Evolutionary conservation across 2,888 invertebrate genomes (phyloP), one percentile per base, ranked within the genome.

Genomic region (Tenthredo amoena): DNA sequence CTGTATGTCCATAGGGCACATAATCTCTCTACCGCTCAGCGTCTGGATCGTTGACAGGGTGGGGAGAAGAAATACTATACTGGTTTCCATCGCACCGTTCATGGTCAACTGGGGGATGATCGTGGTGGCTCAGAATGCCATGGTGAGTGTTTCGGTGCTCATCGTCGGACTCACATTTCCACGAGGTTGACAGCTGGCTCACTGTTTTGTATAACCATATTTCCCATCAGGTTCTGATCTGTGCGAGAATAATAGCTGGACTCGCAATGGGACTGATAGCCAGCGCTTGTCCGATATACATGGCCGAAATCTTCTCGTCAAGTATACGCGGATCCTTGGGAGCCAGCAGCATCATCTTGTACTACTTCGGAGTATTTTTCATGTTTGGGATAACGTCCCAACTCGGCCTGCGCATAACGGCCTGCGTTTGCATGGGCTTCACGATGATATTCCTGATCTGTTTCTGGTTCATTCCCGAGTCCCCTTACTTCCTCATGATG

Each of bases 281-380:
- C 43, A 88, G 88, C 86, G 87, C 88, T 2, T 55, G 79, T 2
- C 88, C 89, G 76, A 89, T 91, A 84, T 91, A 91, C 88, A 71
- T 90, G 12, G 91, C 89, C 5, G 91, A 91, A 86, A 86, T 91
- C 79, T 86, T 89, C 0, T 91, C 90, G 5, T 72, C 86, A 15
- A 82, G 86, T 0, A 86, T 86, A 0, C 94, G 96, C 84, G 96
- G 96, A n/a, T 95, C 95, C 34, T 95, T 95, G 88, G 95, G 95
- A 89, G 95, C 96, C 21, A 93, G 95, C 87, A 94, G 94, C 93
- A 94, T 94, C 89, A 95, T 95, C 92, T 94, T 95, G 90, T 94
- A 94, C 90, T 91, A 91, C 82, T 47, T 89, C 47, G 93, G 93
- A 10, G 88, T 91, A 21, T 87, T 93, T 12, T 82, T 89, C 43